phyloP scores from a whole-genome alignment of 92 coral and sea anemone genomes.

The Epizoanthus scotinus region DNA sequence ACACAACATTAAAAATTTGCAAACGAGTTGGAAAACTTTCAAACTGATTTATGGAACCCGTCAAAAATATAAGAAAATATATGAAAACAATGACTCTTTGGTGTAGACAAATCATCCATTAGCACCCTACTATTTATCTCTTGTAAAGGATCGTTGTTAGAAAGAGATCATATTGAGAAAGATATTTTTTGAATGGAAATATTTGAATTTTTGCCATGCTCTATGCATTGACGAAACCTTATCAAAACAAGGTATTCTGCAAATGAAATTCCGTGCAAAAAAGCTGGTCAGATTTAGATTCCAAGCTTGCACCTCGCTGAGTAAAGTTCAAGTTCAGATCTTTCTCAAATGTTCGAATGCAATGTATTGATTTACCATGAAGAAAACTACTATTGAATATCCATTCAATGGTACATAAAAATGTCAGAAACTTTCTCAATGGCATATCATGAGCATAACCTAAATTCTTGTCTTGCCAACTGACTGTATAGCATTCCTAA shows the following conservation, averaged over 20 bases:
- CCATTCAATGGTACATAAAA: background rate
- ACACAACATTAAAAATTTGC: too few relatives aligned
- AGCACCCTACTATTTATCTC: background rate
- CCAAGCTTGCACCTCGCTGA: slow-evolving; percentile 38
- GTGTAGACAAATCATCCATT: too few relatives aligned
- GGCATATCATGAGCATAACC: too few relatives aligned
- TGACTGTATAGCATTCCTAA: background rate
- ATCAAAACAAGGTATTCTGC: background rate
- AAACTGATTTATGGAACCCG: too few relatives aligned
- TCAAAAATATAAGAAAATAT: too few relatives aligned
- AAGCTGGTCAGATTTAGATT: background rate
- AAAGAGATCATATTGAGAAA: background rate
- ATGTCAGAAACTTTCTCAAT: too few relatives aligned
- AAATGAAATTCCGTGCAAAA: slow-evolving; percentile 13
- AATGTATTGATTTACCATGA: slow-evolving; percentile 3
- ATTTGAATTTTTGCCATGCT: background rate
- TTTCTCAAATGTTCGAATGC: background rate
- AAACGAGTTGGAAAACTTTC: too few relatives aligned
- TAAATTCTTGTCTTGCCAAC: background rate
- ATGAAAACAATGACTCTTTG: too few relatives aligned
- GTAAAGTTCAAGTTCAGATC: slow-evolving; percentile 32
- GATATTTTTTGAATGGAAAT: background rate
- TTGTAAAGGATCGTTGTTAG: background rate
- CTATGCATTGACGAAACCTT: background rate
- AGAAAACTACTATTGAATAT: background rate